These are phyloP conservation scores for Geodia barretti DNA, from an alignment of 37 sponge, comb jelly and placozoan species.

Conservation along the genomic window DNA sequence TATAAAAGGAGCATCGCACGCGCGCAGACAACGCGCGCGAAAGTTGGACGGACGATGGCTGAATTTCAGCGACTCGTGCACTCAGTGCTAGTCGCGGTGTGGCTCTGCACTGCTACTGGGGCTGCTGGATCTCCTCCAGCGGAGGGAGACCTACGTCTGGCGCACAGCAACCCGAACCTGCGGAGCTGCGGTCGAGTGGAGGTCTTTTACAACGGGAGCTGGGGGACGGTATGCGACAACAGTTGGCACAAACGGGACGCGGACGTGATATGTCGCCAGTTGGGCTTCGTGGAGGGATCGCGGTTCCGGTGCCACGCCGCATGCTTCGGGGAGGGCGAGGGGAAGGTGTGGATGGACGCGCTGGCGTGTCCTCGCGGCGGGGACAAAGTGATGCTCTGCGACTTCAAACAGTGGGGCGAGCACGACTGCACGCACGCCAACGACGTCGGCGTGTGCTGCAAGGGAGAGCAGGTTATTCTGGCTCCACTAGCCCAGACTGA, in stretches of 20 bases:
- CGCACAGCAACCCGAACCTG: neutral
- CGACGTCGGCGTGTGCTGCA: conserved; percentile 70
- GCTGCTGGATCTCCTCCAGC: no score
- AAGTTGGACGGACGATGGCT: no score
- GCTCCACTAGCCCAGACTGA: neutral
- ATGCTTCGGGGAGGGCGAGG: conserved; percentile 41
- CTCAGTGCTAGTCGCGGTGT: no score
- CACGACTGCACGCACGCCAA: conserved; percentile 58
- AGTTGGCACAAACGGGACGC: conserved; percentile 35
- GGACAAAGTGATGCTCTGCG: conserved; percentile 42
- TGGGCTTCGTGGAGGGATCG: conserved; percentile 41
- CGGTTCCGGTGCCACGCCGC: conserved; percentile 1
- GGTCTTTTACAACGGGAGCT: conserved; percentile 51
- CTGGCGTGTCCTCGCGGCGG: conserved; percentile 47
- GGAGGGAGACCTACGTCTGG: neutral
- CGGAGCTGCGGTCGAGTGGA: conserved; percentile 54
- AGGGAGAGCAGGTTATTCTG: neutral
- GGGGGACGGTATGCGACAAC: conserved; percentile 86
- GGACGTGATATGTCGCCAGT: conserved; percentile 58
- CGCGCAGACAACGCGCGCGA: no score
- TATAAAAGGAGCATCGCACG: no score
- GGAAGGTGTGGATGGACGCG: conserved; percentile 57
- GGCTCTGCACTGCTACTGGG: no score
- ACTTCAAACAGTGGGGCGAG: conserved; percentile 13
- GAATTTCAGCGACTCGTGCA: no score